These are phyloP conservation scores for Lepidurus couesii DNA, from an alignment of 1,140 invertebrate genomes.

Conservation along the genomic window DNA sequence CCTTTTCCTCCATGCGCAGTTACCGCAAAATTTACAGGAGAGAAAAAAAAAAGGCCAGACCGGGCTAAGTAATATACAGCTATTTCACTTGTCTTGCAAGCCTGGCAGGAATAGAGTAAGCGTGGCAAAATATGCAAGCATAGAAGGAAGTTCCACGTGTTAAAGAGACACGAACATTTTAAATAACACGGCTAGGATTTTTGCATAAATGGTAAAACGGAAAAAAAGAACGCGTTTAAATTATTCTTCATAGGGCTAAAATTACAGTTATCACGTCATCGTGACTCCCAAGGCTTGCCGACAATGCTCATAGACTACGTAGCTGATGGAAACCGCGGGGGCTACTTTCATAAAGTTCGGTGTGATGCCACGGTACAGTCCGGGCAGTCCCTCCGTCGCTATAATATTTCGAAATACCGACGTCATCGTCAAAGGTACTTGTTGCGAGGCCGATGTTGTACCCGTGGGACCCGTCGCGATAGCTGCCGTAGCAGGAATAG, in stretches of 20 bases:
- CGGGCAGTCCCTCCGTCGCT: slow-evolving; percentile 75
- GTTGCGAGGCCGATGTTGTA: neutral
- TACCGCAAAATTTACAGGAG: neutral
- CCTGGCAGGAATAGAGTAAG: slow-evolving; percentile 18
- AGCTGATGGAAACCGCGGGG: slow-evolving; percentile 93
- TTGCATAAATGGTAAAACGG: neutral
- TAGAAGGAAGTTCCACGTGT: neutral
- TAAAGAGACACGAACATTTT: neutral
- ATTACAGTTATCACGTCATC: slow-evolving; percentile 65
- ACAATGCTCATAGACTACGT: slow-evolving; percentile 94
- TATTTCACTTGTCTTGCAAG: slow-evolving; percentile 3
- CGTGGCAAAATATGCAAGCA: neutral
- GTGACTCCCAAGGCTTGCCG: slow-evolving; percentile 75
- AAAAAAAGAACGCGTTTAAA: neutral
- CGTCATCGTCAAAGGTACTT: slow-evolving; percentile 60
- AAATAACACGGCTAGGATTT: neutral
- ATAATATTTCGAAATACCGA: slow-evolving; percentile 80
- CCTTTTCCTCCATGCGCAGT: neutral
- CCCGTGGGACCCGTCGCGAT: neutral
- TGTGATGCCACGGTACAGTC: slow-evolving; percentile 94
- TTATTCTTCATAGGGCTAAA: slow-evolving; percentile 33
- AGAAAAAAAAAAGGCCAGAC: slow-evolving; percentile 5
- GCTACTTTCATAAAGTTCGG: slow-evolving; percentile 87
- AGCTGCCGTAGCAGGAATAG: slow-evolving; percentile 24
- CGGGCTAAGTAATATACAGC: slow-evolving; percentile 14